Conservation (phyloP, 2,888 invertebrate species). For the Patella pellucida region DNA sequence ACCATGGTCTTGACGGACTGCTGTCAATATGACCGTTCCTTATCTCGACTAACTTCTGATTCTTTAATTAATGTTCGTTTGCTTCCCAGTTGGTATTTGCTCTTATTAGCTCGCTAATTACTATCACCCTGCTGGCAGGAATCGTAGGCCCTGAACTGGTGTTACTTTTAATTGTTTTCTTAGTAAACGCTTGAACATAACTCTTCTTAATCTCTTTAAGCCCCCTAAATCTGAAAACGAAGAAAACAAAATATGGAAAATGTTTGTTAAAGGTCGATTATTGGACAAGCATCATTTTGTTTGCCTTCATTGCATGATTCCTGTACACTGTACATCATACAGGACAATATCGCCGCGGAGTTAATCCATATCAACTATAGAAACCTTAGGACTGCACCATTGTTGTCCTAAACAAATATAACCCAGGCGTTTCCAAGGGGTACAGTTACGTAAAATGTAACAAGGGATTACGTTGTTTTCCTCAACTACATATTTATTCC, state of each 20-base stretch:
- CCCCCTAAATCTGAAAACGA: background rate
- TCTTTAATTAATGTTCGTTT: background rate
- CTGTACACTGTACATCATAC: background rate
- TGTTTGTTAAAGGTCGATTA: constrained; percentile 12
- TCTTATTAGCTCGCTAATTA: constrained; percentile 5
- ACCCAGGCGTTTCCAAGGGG: constrained; percentile 16
- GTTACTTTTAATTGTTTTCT: background rate
- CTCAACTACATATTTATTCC: constrained; percentile 5
- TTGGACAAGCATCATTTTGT: background rate
- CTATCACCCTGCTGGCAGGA: background rate
- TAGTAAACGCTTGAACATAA: background rate
- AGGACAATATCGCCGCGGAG: background rate
- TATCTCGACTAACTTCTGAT: background rate
- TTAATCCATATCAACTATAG: constrained; percentile 5
- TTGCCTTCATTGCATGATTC: background rate
- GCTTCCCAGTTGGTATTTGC: background rate
- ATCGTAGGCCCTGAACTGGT: no score
- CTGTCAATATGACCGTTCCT: no score
- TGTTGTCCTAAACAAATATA: constrained; percentile 22
- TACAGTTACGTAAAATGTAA: constrained; percentile 4
- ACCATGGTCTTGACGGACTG: no score
- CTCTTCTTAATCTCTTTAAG: constrained; percentile 1
- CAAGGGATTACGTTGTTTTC: constrained; percentile 4
- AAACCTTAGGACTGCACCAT: constrained; percentile 6
- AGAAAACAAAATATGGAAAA: constrained; percentile 1